These are phyloP conservation scores for Stegastes partitus DNA, from an alignment of 2,113 vertebrate species.

Conservation along the genomic window DNA sequence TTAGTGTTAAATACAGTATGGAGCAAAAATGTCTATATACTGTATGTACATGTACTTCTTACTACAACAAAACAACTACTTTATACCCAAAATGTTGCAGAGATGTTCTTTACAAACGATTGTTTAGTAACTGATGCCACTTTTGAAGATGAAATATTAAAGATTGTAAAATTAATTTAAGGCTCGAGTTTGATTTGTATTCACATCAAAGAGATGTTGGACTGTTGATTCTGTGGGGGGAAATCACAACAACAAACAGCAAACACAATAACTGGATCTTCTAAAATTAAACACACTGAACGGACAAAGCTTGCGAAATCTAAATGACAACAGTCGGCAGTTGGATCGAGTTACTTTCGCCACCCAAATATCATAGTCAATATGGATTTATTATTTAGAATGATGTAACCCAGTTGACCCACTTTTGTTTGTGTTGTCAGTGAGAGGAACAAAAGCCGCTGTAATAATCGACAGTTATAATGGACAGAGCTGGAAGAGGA, in stretches of 20 bases:
- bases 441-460: too few relatives aligned
- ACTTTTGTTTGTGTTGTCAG: too few relatives aligned
- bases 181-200: conserved; percentile 32
- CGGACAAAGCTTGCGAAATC: not conserved
- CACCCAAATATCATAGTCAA: not conserved
- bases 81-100: conserved; percentile 55
- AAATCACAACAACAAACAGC: too few relatives aligned
- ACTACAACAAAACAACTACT: conserved; percentile 30
- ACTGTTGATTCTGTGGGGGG: not conserved
- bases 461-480: too few relatives aligned
- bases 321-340: too few relatives aligned
- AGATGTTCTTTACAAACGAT: conserved; percentile 52
- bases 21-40: conserved; percentile 54
- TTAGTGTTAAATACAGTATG: conserved; percentile 42
- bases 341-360: not conserved
- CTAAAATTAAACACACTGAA: not conserved
- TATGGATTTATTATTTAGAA: too few relatives aligned
- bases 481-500: too few relatives aligned
- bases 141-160: conserved; percentile 71
- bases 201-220: conserved; percentile 15
- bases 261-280: not conserved
- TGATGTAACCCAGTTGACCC: too few relatives aligned
- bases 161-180: conserved; percentile 33
- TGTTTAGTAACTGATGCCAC: conserved; percentile 55
- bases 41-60: conserved; percentile 56